Evolutionary conservation across 2,888 invertebrate species (phyloP), one percentile per base, ranked within the genome.

Genomic region (Flabesymbios commensalis): DNA sequence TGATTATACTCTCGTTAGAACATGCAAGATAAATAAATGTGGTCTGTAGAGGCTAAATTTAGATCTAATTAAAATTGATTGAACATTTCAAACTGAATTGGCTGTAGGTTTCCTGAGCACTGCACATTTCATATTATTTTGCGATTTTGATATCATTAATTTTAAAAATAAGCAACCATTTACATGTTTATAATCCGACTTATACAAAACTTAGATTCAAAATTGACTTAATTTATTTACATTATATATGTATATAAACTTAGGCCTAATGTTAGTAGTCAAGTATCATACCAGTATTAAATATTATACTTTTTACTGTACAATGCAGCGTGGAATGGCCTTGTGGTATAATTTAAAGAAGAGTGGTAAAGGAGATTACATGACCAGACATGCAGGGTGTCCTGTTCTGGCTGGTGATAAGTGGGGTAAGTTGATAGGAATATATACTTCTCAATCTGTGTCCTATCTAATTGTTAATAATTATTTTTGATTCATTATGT

Each of bases 331-430:
- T n/a, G 41, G 56, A 17, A 58, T 58, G 45, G 65, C 56, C 7
- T 94, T 93, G 84, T 97, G 97, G 97, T 88, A 90, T 81, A 98
- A 98, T 85, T 86, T 97, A 70, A 89, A 91, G 81, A 88, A 89
- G 1, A 93, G 90, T 65, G 96, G 97, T 0, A 93, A 94, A 74
- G 96, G 96, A 2, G 93, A 97, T 85, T 86, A 88, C 70, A 86
- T 89, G 71, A 97, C 96, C 1, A 85, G 94, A 61, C 97, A 97
- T 85, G 96, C 95, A 2, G 96, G 94, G 55, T 97, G 97, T 83
- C 97, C 97, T 1, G 96, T 97, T 45, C 87, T 97, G 17, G 88
- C 93, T 3, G 97, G 97, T 54, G 91, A 91, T 47, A 97, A 97
- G 86, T 97, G 96, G 96, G 95, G 94, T 94, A 84, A 80, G 85